phyloP scores from a whole-genome alignment of 1,140 invertebrate genomes.

The Arctopsyche grandis region DNA sequence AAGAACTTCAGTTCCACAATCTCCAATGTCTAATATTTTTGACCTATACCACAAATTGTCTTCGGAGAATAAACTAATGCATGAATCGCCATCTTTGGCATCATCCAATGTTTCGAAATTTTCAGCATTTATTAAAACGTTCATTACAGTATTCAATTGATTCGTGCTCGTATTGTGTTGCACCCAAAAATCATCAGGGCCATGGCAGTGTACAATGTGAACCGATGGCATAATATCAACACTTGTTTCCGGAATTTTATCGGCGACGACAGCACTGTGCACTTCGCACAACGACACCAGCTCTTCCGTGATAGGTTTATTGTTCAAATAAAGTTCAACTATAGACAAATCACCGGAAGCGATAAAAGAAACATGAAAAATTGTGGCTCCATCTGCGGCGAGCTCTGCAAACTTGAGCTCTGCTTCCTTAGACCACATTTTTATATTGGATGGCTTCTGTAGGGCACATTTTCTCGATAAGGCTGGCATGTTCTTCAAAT shows the following conservation, averaged over 20 bases:
- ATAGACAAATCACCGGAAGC: constrained; percentile 73
- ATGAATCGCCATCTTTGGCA: constrained; percentile 67
- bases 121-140: constrained; percentile 65
- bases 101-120: constrained; percentile 64
- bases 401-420: constrained; percentile 73
- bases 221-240: constrained; percentile 57
- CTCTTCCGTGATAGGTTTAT: constrained; percentile 70
- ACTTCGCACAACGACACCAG: constrained; percentile 66
- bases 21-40: constrained; percentile 64
- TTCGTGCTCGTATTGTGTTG: constrained; percentile 68
- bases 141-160: constrained; percentile 69
- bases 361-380: constrained; percentile 72
- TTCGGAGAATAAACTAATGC: constrained; percentile 73
- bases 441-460: constrained; percentile 69
- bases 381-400: constrained; percentile 71
- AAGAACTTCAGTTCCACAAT: constrained; percentile 70
- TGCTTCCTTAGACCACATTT: constrained; percentile 71
- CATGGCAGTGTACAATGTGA: constrained; percentile 68
- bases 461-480: constrained; percentile 73
- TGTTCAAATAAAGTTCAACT: constrained; percentile 71
- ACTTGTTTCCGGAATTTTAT: constrained; percentile 26
- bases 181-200: constrained; percentile 72
- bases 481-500: constrained; percentile 69
- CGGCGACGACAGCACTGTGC: constrained; percentile 17
- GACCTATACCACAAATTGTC: constrained; percentile 75